phyloP scores from a whole-genome alignment of 2,797 vertebrate species.

The Poecilia velifera region DNA sequence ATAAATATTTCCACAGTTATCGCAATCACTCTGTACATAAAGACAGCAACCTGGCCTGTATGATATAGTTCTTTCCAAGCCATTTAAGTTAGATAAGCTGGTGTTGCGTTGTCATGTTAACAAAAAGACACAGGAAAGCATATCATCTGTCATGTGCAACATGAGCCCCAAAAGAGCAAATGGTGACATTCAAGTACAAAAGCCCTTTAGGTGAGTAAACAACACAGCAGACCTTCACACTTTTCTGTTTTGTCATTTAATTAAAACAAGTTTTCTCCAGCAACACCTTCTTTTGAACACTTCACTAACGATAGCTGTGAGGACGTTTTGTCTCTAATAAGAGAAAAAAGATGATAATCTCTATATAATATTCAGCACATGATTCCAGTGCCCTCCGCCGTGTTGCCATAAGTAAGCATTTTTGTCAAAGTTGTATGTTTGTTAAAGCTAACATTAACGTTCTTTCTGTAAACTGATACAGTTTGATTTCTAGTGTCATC shows the following conservation, averaged over 20 bases:
- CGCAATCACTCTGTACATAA: slow-evolving; percentile 14
- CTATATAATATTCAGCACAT: background rate
- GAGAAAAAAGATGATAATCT: background rate
- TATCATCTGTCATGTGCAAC: slow-evolving; percentile 1
- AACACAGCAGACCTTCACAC: background rate
- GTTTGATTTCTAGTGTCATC: background rate
- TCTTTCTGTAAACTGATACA: background rate
- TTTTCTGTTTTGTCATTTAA: background rate
- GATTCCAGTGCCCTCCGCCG: background rate
- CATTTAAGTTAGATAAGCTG: background rate
- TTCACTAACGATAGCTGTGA: background rate
- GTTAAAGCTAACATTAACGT: background rate
- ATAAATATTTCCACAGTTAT: slow-evolving; percentile 55
- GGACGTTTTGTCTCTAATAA: background rate
- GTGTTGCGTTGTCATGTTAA: slow-evolving; percentile 2
- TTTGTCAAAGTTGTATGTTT: background rate
- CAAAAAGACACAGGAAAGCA: background rate
- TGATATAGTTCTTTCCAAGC: slow-evolving; percentile 7
- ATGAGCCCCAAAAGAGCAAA: background rate
- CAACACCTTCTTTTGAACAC: background rate
- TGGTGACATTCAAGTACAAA: slow-evolving; percentile 3
- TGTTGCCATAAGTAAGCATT: background rate
- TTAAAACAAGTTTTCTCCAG: background rate
- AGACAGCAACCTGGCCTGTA: background rate
- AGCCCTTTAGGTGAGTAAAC: slow-evolving; percentile 2